Conservation (phyloP, 2,888 invertebrate genomes). For the Drosophila kanekoi region DNA sequence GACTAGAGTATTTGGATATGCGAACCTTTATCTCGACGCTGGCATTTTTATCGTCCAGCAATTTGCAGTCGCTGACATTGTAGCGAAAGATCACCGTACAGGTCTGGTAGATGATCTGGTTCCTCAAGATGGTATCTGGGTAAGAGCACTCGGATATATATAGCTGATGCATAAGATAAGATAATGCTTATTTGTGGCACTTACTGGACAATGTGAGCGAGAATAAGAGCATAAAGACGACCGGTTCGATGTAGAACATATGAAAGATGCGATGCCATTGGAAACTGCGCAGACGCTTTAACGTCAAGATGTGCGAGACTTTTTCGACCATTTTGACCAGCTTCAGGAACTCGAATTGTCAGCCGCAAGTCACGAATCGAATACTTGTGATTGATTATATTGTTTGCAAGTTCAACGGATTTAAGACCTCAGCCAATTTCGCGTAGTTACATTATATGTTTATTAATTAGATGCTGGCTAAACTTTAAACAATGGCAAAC, state of each 20-base stretch:
- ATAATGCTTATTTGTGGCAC: slow-evolving; percentile 15
- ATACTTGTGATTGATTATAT: neutral
- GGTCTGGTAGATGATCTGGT: slow-evolving; percentile 89
- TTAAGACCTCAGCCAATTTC: neutral
- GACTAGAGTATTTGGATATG: neutral
- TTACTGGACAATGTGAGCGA: slow-evolving; percentile 80
- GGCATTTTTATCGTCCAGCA: slow-evolving; percentile 84
- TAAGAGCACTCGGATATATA: too few relatives aligned
- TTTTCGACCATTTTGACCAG: slow-evolving; percentile 71
- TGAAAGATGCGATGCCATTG: slow-evolving; percentile 77
- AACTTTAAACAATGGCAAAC: slow-evolving; percentile 20
- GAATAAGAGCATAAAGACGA: slow-evolving; percentile 82
- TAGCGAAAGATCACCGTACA: slow-evolving; percentile 88
- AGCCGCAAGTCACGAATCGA: neutral
- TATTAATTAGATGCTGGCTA: slow-evolving; percentile 25
- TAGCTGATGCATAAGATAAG: too few relatives aligned
- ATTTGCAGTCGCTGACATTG: slow-evolving; percentile 87
- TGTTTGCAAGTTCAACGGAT: neutral
- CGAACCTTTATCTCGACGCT: slow-evolving; percentile 85
- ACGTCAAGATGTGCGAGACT: slow-evolving; percentile 44
- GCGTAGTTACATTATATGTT: slow-evolving; percentile 18
- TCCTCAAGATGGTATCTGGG: slow-evolving; percentile 86
- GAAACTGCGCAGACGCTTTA: slow-evolving; percentile 61
- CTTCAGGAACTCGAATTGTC: neutral
- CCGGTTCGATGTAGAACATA: slow-evolving; percentile 83